Base-by-base conservation (phyloP, 2,797 vertebrate species). In the Enteromius paludinosus region DNA sequence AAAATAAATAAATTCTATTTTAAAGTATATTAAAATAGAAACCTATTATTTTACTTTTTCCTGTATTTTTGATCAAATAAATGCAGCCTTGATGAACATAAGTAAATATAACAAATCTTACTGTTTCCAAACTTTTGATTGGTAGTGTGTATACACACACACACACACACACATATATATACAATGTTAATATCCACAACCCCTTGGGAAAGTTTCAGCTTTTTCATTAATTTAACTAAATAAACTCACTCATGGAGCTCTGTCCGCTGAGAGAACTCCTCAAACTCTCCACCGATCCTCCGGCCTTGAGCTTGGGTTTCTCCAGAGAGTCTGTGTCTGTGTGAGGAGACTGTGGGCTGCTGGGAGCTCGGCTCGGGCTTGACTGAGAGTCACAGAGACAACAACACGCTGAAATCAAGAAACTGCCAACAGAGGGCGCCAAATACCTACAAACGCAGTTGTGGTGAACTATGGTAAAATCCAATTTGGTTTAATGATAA, bases 261-360 rank as follows among this genome's bases (percentile, higher is more conserved):
- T 99, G 98, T 81, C 97, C 98, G 0, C 98, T 99, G 79, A 99
- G 95, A 49, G 98, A 99, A 86, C 98, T 99, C 49, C 97, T 95
- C 85, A 99, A 95, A 87, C 98, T 99, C 93, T 99, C 98, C 54
- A 99, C 97, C 0, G 98, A 99, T 66, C 98, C 97, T 18, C 97
- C 97, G 0, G 97, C 97, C 93, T 98, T 99, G 10, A 99, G 97
- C 90, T 97, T 98, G 82, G 97, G 97, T 82, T 97, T 98, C 89
- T 98, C 98, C 92, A 95, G 86, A 69, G 96, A 95, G 90, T 96
- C 96, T 0, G 93, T 87, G 86, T 97, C 96, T 5, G 95, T 94
- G 17, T 94, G 20, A 89, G 95, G 94, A 0, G 94, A 93, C 80
- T 96, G 96, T 0, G 96, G 96, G 28, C 96, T 97, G 79, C 95